Conservation (phyloP, 2,888 invertebrate species). For the Drosophila neoperkinsi region DNA sequence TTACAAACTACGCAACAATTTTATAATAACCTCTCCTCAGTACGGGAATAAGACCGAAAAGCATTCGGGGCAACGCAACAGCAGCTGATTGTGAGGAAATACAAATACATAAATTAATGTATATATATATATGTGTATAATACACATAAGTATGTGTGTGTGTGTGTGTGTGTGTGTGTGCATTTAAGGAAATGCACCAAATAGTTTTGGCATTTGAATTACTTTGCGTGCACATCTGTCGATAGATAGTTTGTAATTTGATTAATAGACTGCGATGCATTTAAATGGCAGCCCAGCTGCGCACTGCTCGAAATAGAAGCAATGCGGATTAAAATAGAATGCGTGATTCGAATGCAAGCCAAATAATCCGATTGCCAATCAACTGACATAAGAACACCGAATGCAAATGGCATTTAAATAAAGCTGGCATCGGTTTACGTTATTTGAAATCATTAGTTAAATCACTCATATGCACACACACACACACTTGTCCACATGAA, state of each 20-base stretch:
- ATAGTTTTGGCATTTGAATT: conserved; percentile 71
- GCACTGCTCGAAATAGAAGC: conserved; percentile 38
- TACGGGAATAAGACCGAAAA: background rate
- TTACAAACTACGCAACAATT: background rate
- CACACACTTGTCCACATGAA: background rate
- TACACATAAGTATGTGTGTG: background rate
- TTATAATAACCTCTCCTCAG: background rate
- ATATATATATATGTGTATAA: conserved; percentile 1
- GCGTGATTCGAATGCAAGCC: conserved; percentile 15
- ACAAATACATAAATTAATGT: background rate
- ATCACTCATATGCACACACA: background rate
- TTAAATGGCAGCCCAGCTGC: conserved; percentile 52
- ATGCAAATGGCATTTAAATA: conserved; percentile 34
- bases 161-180: background rate
- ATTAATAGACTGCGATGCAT: conserved; percentile 48
- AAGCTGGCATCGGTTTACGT: background rate
- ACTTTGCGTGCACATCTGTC: conserved; percentile 65
- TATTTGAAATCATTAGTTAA: conserved; percentile 2
- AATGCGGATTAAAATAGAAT: conserved; percentile 50
- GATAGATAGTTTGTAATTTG: conserved; percentile 55
- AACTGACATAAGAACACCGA: conserved; percentile 41
- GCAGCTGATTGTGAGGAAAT: conserved; percentile 54
- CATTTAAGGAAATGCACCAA: conserved; percentile 36
- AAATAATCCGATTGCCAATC: conserved; percentile 45
- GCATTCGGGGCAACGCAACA: conserved; percentile 67